Conservation (phyloP, 2,888 invertebrate genomes). For the Leistus spinibarbis region DNA sequence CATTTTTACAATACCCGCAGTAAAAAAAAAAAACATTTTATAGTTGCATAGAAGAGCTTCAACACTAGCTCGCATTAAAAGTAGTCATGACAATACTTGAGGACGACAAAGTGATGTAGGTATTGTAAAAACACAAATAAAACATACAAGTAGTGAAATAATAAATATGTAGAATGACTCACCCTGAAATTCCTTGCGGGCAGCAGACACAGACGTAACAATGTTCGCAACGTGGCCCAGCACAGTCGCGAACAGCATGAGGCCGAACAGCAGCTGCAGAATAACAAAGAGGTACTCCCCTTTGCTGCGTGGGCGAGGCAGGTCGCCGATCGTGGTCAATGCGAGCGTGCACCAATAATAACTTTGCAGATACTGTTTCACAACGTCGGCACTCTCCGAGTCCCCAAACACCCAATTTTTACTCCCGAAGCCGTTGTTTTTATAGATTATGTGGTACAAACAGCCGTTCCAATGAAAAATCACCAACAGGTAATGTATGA, state of each 20-base stretch:
- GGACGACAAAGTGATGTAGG: no score
- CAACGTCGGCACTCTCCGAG: conserved; percentile 84
- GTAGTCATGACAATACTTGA: no score
- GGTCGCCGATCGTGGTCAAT: conserved; percentile 92
- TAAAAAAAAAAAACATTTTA: no score
- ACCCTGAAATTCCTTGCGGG: conserved; percentile 99
- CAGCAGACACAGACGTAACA: conserved; percentile 96
- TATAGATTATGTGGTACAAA: conserved; percentile 95
- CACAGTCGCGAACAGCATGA: conserved; percentile 94
- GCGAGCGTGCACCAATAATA: conserved; percentile 98
- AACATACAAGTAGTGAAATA: not conserved
- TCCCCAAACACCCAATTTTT: conserved; percentile 90
- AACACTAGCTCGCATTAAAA: no score
- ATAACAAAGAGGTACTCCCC: conserved; percentile 96
- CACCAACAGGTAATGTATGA: conserved; percentile 95
- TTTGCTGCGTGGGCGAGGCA: conserved; percentile 90
- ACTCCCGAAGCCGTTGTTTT: conserved; percentile 93
- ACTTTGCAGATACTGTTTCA: conserved; percentile 95
- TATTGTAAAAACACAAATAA: not conserved
- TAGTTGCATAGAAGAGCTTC: no score
- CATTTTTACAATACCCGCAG: not conserved
- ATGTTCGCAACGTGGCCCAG: conserved; percentile 98
- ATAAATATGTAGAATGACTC: conserved; percentile 52
- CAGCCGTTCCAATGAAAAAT: conserved; percentile 99
- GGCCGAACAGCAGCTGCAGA: conserved; percentile 89